Evolutionary conservation across 2,888 invertebrate species (phyloP), one percentile per base, ranked within the genome.

Genomic region (Cephus rjabovi): DNA sequence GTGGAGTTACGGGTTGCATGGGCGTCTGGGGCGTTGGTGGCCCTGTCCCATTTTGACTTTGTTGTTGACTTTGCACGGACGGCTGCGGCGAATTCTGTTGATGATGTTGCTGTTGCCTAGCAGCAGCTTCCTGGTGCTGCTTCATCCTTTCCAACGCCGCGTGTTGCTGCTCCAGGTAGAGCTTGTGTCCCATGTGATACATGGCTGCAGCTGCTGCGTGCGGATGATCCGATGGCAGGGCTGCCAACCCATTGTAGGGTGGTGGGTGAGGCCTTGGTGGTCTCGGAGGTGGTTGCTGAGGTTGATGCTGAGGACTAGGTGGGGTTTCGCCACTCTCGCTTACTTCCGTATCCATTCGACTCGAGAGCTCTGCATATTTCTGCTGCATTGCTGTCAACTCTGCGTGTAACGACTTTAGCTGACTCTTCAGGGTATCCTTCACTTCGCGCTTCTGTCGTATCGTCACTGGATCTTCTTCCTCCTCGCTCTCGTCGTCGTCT

Each of bases 321-420:
- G 91, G 90, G 56, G 89, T 83, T 89, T 92, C 82, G 93, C 94
- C 82, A 93, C 93, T 81, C 93, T 95, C 87, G 94, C 94, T 85
- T 91, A 93, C 84, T 92, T 93, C 87, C 92, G 92, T 88, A 90
- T 97, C 97, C 94, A 97, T 96, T 85, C 96, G 94, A 88, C 96
- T 97, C 90, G 97, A 96, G 87, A 98, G 92, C 92, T 97, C 96
- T 90, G 96, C 94, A 92, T 98, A 98, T 90, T 97, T 96, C 89
- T 97, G 96, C 93, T 97, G 97, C 96, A 98, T 97, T 90, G 96
- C 96, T 15, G 97, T 97, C 80, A 98, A 92, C 92, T 98, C 97
- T 89, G 97, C 96, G 92, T 97, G 97, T 95, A 98, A 95, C 80
- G 96, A 95, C 87, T 97, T 94, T 86, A 97, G 92, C 92, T 98